These are phyloP conservation scores for Rosalia funebris DNA, from an alignment of 2,888 invertebrate genomes.

Conservation along the genomic window DNA sequence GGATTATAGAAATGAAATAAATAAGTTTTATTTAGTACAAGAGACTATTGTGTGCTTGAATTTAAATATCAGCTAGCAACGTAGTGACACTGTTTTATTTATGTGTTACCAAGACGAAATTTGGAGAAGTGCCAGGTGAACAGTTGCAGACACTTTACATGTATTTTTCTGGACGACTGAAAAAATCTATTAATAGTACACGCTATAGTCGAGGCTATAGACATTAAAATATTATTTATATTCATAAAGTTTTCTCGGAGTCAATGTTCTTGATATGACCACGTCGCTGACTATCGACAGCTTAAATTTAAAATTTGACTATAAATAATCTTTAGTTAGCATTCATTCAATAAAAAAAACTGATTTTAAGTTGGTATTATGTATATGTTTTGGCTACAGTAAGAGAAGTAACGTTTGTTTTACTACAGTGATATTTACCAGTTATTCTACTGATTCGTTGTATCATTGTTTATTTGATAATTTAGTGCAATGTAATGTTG, in stretches of 20 bases:
- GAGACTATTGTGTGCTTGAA: conserved; percentile 6
- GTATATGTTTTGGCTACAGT: no score
- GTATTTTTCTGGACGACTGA: conserved; percentile 42
- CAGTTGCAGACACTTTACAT: conserved; percentile 44
- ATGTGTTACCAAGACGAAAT: conserved; percentile 40
- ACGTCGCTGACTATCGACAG: not conserved
- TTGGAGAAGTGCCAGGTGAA: conserved; percentile 49
- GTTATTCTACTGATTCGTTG: no score
- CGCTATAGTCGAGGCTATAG: conserved; percentile 26
- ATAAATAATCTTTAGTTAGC: not conserved
- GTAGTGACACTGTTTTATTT: conserved; percentile 44
- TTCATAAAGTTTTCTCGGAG: conserved; percentile 9
- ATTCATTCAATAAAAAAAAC: no score
- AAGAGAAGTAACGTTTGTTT: no score
- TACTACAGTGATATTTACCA: no score
- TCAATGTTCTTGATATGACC: conserved; percentile 8
- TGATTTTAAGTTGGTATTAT: no score
- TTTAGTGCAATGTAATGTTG: no score
- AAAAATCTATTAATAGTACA: conserved; percentile 47
- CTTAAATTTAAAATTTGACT: not conserved
- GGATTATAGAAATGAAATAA: no score
- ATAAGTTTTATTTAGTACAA: conserved; percentile 1
- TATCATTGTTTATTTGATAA: no score
- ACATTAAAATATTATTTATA: conserved; percentile 17
- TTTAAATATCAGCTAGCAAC: not conserved